These are phyloP conservation scores for Caenorhabditis uteleia DNA, from an alignment of 2,888 invertebrate genomes.

Conservation along the genomic window DNA sequence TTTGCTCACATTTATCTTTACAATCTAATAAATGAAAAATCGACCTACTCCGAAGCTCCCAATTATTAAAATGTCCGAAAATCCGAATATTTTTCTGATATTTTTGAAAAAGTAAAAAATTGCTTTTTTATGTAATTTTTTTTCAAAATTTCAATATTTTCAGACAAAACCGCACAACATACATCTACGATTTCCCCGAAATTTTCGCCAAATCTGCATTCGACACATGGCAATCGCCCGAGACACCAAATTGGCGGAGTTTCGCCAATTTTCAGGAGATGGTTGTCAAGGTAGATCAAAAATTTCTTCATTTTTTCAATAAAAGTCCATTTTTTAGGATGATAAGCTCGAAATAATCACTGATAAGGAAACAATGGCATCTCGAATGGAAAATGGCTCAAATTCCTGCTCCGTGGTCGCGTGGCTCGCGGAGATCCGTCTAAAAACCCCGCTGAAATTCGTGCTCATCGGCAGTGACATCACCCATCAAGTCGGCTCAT, in stretches of 20 bases:
- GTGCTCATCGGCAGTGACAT: constrained; percentile 96
- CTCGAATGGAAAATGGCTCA: not conserved
- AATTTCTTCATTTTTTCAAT: no score
- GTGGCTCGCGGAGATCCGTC: constrained; percentile 13
- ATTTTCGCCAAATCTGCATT: constrained; percentile 10
- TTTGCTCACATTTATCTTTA: no score
- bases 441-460: constrained; percentile 81
- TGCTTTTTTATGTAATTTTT: not conserved
- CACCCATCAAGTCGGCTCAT: constrained; percentile 81
- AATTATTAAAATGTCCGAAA: no score
- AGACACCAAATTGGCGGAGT: not conserved
- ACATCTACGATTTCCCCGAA: constrained; percentile 26
- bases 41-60: no score
- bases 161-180: constrained; percentile 25
- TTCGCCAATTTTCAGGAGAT: constrained; percentile 7
- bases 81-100: no score
- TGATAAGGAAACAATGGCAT: not conserved
- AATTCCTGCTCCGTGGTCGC: constrained; percentile 26
- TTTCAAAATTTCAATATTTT: not conserved
- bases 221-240: not conserved
- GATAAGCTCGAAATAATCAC: constrained; percentile 1
- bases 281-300: not conserved
- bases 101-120: no score
- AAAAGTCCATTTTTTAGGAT: no score
- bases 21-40: no score